Evolutionary conservation across 1,140 invertebrate species (phyloP), one percentile per base, ranked within the genome.

Genomic region (Laupala kohalensis): DNA sequence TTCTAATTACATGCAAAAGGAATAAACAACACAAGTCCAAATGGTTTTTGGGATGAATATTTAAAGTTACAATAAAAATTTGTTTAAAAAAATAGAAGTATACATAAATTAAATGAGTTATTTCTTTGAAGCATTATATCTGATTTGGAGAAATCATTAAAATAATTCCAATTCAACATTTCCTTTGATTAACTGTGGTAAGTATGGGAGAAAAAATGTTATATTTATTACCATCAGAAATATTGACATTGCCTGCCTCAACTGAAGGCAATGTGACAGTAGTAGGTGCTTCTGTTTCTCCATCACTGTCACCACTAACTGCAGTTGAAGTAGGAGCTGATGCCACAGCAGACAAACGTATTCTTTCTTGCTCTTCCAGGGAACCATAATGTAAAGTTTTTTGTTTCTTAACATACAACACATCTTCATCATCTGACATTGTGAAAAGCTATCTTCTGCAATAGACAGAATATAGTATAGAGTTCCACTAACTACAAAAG

Each of bases 341-440:
- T 53, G 37, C 9, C 63, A 75, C 79, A 72, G 78, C 76, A n/a
- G 80, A 79, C 67, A 86, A 78, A 63, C 88, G 81, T 23, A 83
- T 82, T 75, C 87, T 83, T 79, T 94, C 92, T 25, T 87, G 82
- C 76, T 95, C 92, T 79, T 96, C 93, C 73, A 95, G 79, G 4
- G 92, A 94, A 27, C 92, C 93, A 88, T 95, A 95, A 77, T 95
- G 92, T 3, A 94, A 84, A 0, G 87, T 87, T 78, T 91, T 92
- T 71, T 85, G 84, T 72, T 89, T 89, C 78, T 94, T 94, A 0
- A 88, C 81, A 74, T 90, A 88, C 65, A 84, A 79, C 64, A 92
- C 77, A 78, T 93, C 92, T 75, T 95, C 92, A 73, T 95, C 94
- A 78, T 95, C 93, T 28, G 92, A 95, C 94, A 95, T 96, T 27